These are phyloP conservation scores for Pseudomugil gertrudae DNA, from an alignment of 2,797 vertebrate species.

Conservation along the genomic window DNA sequence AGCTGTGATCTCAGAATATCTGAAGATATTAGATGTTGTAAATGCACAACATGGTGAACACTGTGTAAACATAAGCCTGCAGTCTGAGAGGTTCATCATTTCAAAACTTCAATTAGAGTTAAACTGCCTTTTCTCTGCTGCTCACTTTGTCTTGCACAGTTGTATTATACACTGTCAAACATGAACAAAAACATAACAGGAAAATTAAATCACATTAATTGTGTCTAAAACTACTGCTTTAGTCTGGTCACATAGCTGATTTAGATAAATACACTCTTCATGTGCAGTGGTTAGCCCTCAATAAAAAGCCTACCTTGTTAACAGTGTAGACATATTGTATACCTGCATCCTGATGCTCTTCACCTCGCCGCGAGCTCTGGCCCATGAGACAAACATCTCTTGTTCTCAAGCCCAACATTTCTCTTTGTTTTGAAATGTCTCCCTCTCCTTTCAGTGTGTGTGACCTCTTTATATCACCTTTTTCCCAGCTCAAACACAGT, in stretches of 20 bases:
- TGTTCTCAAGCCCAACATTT: conserved; percentile 28
- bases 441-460: conserved; percentile 46
- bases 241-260: conserved; percentile 25
- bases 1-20: conserved; percentile 20
- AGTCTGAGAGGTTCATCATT: conserved; percentile 57
- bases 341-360: conserved; percentile 57
- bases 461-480: conserved; percentile 52
- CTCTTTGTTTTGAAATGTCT: conserved; percentile 57
- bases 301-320: conserved; percentile 37
- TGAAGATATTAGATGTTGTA: conserved; percentile 33
- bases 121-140: neutral
- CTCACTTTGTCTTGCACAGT: conserved; percentile 4
- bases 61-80: conserved; percentile 51
- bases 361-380: conserved; percentile 53
- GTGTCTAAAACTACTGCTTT: neutral
- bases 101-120: conserved; percentile 22
- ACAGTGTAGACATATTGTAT: conserved; percentile 32
- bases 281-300: conserved; percentile 45
- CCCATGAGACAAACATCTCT: conserved; percentile 56
- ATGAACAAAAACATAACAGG: neutral
- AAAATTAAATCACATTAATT: neutral
- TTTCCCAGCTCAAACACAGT: conserved; percentile 55
- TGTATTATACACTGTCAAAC: neutral
- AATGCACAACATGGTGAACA: conserved; percentile 37
- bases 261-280: conserved; percentile 32